Base-by-base conservation (phyloP, 1,140 invertebrate genomes). In the Leptinotarsa lineolata region DNA sequence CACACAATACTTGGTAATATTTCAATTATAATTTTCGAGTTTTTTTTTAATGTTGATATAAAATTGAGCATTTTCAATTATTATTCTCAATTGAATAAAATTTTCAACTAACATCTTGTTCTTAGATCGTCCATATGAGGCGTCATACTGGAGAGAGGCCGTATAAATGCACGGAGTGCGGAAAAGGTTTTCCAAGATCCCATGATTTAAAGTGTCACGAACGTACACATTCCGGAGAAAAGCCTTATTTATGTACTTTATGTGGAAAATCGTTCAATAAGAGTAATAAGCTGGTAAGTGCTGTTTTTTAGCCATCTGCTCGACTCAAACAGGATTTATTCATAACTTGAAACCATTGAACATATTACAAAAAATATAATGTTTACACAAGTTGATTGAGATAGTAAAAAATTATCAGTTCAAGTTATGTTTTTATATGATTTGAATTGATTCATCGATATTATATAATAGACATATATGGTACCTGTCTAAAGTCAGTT, bases 131-230 rank as follows among this genome's bases (percentile, higher is more conserved):
- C 5, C 90, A 92, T 64, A 84, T 89, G 81, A 86, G 88, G 12
- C 81, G 90, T 44, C 91, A 92, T 75, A 87, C 86, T 0, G 89
- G 90, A 2, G 86, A 88, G 48, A 88, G 88, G 63, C 88, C 88
- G 22, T 86, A 87, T 74, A 83, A 87, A 2, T 92, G 91, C 72
- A 86, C 86, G 48, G 87, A 88, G 1, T 92, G 91, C 72, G 89
- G 88, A 2, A 90, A 89, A 79, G 90, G 90, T 0, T 92, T 91
- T 78, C 90, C 90, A 54, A 85, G 90, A 66, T 86, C 86, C 2
- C 88, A 88, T 63, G 90, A 91, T 45, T 83, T 89, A 6, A 89
- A 88, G 78, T 88, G 88, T 70, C 88, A 89, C 75, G 88, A 88
- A 71, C 85, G 87, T 24, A 89, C 87, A 5, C 88, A 89, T 75